Evolutionary conservation across 2,797 vertebrate species (phyloP).

Genomic region (Balearica regulorum): DNA sequence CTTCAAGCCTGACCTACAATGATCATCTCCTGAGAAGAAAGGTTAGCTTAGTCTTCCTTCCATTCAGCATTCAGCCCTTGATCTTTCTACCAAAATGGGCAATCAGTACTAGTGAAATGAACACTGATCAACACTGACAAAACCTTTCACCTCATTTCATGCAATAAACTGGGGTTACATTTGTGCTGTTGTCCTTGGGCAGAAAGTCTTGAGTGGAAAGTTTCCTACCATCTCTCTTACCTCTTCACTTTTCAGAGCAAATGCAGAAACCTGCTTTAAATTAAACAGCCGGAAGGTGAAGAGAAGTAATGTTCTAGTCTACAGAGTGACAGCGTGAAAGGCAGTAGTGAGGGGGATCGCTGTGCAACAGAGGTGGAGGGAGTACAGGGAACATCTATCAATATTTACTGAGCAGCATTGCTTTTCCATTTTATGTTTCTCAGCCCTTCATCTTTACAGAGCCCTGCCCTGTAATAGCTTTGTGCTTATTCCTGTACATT

Average conservation of each 20-base stretch:
- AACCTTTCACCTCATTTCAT: constrained; percentile 36
- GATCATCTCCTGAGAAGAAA: constrained; percentile 51
- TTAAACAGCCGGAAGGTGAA: constrained; percentile 19
- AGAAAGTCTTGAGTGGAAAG: constrained; percentile 6
- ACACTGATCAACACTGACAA: constrained; percentile 51
- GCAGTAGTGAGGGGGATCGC: neutral
- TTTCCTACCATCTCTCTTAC: neutral
- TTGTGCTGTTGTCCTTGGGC: neutral
- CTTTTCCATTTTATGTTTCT: constrained; percentile 38
- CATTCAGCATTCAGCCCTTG: constrained; percentile 48
- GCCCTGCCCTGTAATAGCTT: constrained; percentile 19
- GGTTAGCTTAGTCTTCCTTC: constrained; percentile 15
- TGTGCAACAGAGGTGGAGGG: neutral
- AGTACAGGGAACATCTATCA: constrained; percentile 39
- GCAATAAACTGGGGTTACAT: neutral
- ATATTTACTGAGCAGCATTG: constrained; percentile 50
- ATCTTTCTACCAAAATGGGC: constrained; percentile 44
- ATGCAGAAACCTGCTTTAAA: constrained; percentile 20
- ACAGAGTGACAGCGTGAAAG: neutral
- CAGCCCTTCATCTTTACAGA: constrained; percentile 15
- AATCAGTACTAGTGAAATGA: constrained; percentile 35
- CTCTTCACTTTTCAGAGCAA: neutral
- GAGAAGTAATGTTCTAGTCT: neutral
- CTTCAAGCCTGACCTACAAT: constrained; percentile 47
- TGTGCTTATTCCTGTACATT: neutral